Evolutionary conservation across 1,140 invertebrate species (phyloP).

Genomic region (Drosophila bocqueti): DNA sequence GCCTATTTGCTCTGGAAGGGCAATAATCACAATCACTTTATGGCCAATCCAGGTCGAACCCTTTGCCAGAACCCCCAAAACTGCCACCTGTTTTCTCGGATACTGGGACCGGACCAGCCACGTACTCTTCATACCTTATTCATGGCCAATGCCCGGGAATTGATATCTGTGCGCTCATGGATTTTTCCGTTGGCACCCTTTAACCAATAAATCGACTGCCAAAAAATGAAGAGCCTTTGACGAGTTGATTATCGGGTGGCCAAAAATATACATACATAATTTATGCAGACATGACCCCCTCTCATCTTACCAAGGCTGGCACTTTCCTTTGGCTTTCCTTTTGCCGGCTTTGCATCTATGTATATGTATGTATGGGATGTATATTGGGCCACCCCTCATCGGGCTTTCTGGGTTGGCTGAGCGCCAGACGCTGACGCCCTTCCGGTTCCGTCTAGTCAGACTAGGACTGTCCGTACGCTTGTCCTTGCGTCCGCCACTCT

Average conservation of each 20-base stretch:
- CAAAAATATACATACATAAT: constrained; percentile 79
- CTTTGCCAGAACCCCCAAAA: constrained; percentile 23
- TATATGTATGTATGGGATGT: background rate
- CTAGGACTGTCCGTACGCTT: constrained; percentile 5
- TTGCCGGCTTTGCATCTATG: constrained; percentile 18
- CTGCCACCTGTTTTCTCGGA: background rate
- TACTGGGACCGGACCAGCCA: constrained; percentile 8
- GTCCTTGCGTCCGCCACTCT: constrained; percentile 10
- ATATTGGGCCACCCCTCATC: constrained; percentile 13
- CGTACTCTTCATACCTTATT: constrained; percentile 52
- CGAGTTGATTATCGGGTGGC: constrained; percentile 68
- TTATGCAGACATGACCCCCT: constrained; percentile 53
- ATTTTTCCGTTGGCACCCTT: constrained; percentile 20
- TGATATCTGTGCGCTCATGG: background rate
- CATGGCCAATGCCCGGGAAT: constrained; percentile 18
- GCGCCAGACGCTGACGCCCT: constrained; percentile 71
- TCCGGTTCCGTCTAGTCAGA: constrained; percentile 75
- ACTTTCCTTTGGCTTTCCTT: constrained; percentile 30
- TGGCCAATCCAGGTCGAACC: constrained; percentile 49
- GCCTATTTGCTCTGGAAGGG: constrained; percentile 25
- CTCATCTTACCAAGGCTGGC: constrained; percentile 2
- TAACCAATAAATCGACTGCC: constrained; percentile 39
- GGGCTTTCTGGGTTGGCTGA: constrained; percentile 19
- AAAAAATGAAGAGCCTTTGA: constrained; percentile 39
- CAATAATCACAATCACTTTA: constrained; percentile 60